Base-by-base conservation (phyloP, 2,797 vertebrate genomes). In the Notamacropus eugenii region DNA sequence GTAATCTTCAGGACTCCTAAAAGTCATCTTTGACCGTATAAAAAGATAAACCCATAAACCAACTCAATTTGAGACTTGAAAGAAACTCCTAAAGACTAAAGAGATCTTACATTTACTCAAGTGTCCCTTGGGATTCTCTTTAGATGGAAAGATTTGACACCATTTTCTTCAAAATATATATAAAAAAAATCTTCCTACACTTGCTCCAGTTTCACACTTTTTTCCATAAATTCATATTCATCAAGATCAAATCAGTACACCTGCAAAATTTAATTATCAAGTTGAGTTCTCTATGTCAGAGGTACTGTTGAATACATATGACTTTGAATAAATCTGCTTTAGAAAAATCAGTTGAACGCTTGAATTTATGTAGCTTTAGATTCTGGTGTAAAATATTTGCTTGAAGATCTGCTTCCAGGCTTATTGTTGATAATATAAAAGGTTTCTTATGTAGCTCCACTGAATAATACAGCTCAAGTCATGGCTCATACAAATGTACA, bases 241-340 rank as follows among this genome's bases (percentile, higher is more conserved):
- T 90, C 90, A 92, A 40, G 54, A 92, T 92, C 91, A 29, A 59
- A 92, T 74, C 95, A 93, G 87, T 54, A 54, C 4, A 22, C 34
- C 29, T 92, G 34, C 54, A 93, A 50, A 58, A 40, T 46, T 93
- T 94, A 74, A 57, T 93, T 96, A 94, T 54, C 58, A 58, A 67
- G 27, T 34, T 95, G 55, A 90, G 50, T 91, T 54, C 52, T 90
- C 94, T 92, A 92, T 91, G 93, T 97, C 55, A 95, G 90, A 87
- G 46, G 0, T 2, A 55, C 6, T 55, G 0, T 91, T 67, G 54
- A 90, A 91, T 95, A 28, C 90, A 54, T 94, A 54, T 92, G 90
- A 74, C 95, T 94, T 40, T 40, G 96, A 93, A 92, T 59, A 95
- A 94, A 95, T 46, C 93, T 90, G 0, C 5, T 92, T 87, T 14